These are phyloP conservation scores for Marisa cornuarietis DNA, from an alignment of 1,140 invertebrate genomes.

Conservation along the genomic window DNA sequence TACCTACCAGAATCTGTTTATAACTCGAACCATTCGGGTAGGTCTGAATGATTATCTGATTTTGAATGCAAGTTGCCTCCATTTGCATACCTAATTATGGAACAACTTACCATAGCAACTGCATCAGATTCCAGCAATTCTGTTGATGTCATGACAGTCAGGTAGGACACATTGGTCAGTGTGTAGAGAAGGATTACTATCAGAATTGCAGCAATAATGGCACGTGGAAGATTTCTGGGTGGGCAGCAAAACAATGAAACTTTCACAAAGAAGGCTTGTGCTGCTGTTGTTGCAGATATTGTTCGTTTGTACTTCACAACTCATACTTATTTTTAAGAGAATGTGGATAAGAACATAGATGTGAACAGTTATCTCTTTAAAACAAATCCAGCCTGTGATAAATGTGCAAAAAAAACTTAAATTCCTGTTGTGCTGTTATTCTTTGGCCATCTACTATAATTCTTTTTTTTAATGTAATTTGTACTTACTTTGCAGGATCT, in stretches of 20 bases:
- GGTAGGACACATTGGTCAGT: slow-evolving; percentile 94
- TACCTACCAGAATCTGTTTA: too few relatives aligned
- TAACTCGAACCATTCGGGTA: too few relatives aligned
- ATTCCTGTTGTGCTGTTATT: not conserved
- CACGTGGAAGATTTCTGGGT: slow-evolving; percentile 91
- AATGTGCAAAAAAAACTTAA: not conserved
- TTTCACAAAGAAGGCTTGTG: slow-evolving; percentile 83
- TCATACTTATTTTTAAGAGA: too few relatives aligned
- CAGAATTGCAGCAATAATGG: slow-evolving; percentile 91
- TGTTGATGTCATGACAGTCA: slow-evolving; percentile 84
- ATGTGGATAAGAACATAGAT: slow-evolving; percentile 3
- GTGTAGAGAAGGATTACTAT: slow-evolving; percentile 94
- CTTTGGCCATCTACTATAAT: not conserved
- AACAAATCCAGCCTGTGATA: not conserved
- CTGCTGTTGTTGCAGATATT: too few relatives aligned
- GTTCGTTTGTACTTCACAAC: too few relatives aligned
- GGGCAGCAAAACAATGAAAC: slow-evolving; percentile 84
- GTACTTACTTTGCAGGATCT: slow-evolving; percentile 80
- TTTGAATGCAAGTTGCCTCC: too few relatives aligned
- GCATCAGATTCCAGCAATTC: slow-evolving; percentile 90
- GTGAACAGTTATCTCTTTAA: not conserved
- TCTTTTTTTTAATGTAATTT: not conserved
- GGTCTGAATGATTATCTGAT: too few relatives aligned
- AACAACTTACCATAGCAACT: slow-evolving; percentile 84
- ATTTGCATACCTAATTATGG: too few relatives aligned